Conservation (phyloP, 2,888 invertebrate genomes). For the Thymelicus lineola region DNA sequence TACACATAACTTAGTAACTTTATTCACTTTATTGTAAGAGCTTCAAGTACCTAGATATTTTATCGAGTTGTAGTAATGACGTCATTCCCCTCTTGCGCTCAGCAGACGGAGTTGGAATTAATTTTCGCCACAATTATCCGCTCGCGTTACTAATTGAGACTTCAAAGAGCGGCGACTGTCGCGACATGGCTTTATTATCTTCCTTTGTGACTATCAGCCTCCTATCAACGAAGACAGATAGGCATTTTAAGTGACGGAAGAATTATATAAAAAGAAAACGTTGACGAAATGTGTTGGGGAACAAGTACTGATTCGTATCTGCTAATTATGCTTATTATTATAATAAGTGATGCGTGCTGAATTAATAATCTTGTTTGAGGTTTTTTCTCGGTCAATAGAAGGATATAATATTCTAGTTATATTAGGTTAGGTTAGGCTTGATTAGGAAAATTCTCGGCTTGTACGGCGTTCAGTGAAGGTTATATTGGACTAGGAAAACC, state of each 20-base stretch:
- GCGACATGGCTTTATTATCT: conserved; percentile 54
- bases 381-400: too few relatives aligned
- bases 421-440: too few relatives aligned
- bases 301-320: background rate
- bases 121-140: conserved; percentile 82
- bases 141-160: conserved; percentile 83
- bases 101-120: conserved; percentile 65
- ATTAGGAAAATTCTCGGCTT: too few relatives aligned
- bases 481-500: too few relatives aligned
- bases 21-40: background rate
- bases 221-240: conserved; percentile 34
- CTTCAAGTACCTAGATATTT: background rate
- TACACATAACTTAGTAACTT: background rate
- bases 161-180: conserved; percentile 73
- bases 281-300: background rate
- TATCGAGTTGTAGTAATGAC: conserved; percentile 33
- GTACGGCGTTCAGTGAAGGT: too few relatives aligned
- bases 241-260: conserved; percentile 18
- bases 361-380: too few relatives aligned
- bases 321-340: too few relatives aligned
- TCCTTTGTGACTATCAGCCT: conserved; percentile 46
- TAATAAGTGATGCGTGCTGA: too few relatives aligned
- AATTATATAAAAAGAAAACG: conserved; percentile 14
- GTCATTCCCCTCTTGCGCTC: conserved; percentile 43
- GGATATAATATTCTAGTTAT: too few relatives aligned